Conservation (phyloP, 2,113 vertebrate genomes). For the Bagarius yarrelli region DNA sequence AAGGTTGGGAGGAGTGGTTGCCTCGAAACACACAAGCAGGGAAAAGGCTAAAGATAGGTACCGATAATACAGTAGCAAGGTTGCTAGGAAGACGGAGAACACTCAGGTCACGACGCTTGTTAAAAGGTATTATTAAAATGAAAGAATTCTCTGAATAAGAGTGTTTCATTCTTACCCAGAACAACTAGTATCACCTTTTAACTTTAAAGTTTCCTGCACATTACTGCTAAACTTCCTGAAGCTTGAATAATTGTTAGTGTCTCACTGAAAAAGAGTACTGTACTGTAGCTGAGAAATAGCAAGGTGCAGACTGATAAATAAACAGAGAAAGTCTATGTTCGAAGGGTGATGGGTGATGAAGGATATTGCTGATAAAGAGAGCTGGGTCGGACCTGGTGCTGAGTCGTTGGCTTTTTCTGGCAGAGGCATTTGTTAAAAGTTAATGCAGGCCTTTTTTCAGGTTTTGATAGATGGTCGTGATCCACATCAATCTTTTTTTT, state of each 20-base stretch:
- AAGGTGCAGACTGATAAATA: slow-evolving; percentile 47
- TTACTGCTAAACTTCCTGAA: slow-evolving; percentile 35
- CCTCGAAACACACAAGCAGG: slow-evolving; percentile 24
- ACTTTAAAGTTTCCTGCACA: slow-evolving; percentile 35
- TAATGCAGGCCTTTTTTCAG: slow-evolving; percentile 40
- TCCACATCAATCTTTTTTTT: slow-evolving; percentile 34
- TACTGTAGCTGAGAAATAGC: slow-evolving; percentile 40
- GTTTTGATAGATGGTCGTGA: slow-evolving; percentile 38
- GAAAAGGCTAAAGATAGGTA: slow-evolving; percentile 53
- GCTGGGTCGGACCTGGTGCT: slow-evolving; percentile 28
- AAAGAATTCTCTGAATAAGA: slow-evolving; percentile 23
- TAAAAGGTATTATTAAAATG: slow-evolving; percentile 42
- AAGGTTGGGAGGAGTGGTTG: slow-evolving; percentile 11
- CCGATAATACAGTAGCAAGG: slow-evolving; percentile 27
- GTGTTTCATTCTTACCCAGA: slow-evolving; percentile 37
- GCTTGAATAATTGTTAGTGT: slow-evolving; percentile 50
- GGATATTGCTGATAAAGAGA: slow-evolving; percentile 34
- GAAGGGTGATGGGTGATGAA: slow-evolving; percentile 18
- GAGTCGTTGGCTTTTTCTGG: slow-evolving; percentile 32
- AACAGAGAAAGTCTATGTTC: slow-evolving; percentile 33
- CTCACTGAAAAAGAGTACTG: slow-evolving; percentile 41
- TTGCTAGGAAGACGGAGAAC: slow-evolving; percentile 46
- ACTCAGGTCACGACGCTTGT: slow-evolving; percentile 34
- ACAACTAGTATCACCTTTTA: slow-evolving; percentile 38
- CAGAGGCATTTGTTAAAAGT: slow-evolving; percentile 43